phyloP scores from a whole-genome alignment of 2,888 invertebrate species.

The Gastracanthus pulcherrimus region DNA sequence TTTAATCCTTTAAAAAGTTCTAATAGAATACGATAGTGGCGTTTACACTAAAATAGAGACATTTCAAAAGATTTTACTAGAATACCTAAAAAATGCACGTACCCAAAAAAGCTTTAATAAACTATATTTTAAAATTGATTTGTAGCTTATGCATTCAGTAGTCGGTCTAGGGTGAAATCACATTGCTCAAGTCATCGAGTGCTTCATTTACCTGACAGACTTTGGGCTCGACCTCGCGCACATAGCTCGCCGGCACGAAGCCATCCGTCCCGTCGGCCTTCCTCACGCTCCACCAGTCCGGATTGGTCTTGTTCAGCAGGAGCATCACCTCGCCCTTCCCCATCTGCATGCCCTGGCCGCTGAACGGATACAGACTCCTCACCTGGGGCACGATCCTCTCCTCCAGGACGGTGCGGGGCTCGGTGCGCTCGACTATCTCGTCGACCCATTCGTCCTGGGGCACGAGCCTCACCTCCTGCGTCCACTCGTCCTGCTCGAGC shows the following conservation, averaged over 20 bases:
- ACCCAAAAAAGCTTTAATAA: too few species aligned
- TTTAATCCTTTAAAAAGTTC: too few species aligned
- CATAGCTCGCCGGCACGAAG: constrained; percentile 98
- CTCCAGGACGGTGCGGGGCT: constrained; percentile 92
- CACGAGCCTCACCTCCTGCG: constrained; percentile 88
- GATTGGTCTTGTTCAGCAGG: constrained; percentile 95
- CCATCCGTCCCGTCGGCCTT: constrained; percentile 95
- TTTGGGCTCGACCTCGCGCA: constrained; percentile 93
- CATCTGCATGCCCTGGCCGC: constrained; percentile 95
- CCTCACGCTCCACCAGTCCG: constrained; percentile 99
- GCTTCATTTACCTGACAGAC: constrained; percentile 80
- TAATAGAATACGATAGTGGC: too few species aligned
- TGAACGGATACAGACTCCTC: constrained; percentile 92
- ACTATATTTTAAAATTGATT: too few species aligned
- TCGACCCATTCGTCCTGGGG: constrained; percentile 97
- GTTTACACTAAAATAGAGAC: too few species aligned
- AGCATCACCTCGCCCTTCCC: constrained; percentile 95
- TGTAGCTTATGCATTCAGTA: too few species aligned
- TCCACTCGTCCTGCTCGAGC: constrained; percentile 77
- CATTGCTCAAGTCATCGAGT: not conserved
- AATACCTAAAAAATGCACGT: too few species aligned
- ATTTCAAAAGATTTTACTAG: too few species aligned
- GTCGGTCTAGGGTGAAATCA: too few species aligned
- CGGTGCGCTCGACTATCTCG: constrained; percentile 90
- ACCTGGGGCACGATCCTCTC: constrained; percentile 93